A percentile compares a stretch with the other conserved stretches of the same genome.
phyloP scores from a whole-genome alignment of 2,888 invertebrate genomes.

The Hypolimnas misippus region DNA sequence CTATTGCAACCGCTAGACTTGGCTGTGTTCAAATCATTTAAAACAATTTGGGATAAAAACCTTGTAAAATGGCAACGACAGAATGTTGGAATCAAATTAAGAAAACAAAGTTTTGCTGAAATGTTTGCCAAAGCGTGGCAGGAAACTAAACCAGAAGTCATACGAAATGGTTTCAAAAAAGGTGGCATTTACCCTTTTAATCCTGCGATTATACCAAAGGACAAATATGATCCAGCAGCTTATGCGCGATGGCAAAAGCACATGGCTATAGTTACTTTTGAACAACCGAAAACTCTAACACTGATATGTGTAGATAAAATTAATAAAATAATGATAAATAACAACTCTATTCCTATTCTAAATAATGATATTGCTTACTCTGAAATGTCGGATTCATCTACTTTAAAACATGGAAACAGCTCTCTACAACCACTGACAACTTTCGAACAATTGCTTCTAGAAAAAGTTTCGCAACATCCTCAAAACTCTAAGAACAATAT shows the following conservation, averaged over 20 bases:
- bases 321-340: neutral
- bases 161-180: slow-evolving; percentile 42
- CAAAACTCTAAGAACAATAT: slow-evolving; percentile 1
- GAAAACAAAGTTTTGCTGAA: slow-evolving; percentile 29
- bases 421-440: neutral
- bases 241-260: neutral
- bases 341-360: slow-evolving; percentile 1
- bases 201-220: neutral
- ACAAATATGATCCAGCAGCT: slow-evolving; percentile 3
- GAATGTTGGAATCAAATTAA: slow-evolving; percentile 41
- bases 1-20: slow-evolving; percentile 49
- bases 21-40: slow-evolving; percentile 47
- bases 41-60: slow-evolving; percentile 44
- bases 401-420: slow-evolving; percentile 2
- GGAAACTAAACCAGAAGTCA: slow-evolving; percentile 30
- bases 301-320: neutral
- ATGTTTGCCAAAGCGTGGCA: slow-evolving; percentile 18
- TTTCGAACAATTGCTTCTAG: slow-evolving; percentile 4
- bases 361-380: slow-evolving; percentile 2
- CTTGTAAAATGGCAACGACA: slow-evolving; percentile 43
- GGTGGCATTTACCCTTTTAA: slow-evolving; percentile 38
- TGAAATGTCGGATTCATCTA: slow-evolving; percentile 1
- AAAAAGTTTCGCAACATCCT: neutral
- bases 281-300: slow-evolving; percentile 2
- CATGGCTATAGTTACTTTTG: neutral